Percentiles rank a stretch among this genome's conserved stretches.
phyloP scores from a whole-genome alignment of 2,888 invertebrate species.

The Portevinia maculata region DNA sequence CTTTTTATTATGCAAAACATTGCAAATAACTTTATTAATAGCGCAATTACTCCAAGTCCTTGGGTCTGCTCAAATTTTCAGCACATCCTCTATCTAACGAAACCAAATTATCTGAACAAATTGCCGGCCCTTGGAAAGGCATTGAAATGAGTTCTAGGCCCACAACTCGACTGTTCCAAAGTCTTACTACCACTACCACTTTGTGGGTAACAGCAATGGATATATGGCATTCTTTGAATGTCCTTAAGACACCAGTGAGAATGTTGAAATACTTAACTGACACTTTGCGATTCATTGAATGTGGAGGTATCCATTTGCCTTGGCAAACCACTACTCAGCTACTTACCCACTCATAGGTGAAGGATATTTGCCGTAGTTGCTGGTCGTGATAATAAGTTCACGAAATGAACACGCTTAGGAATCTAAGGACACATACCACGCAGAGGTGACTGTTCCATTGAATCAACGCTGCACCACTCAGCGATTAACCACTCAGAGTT shows the following conservation, averaged over 20 bases:
- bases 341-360: background rate
- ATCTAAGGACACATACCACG: slow-evolving; percentile 23
- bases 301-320: slow-evolving; percentile 25
- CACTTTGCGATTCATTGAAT: slow-evolving; percentile 30
- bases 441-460: background rate
- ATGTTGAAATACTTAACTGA: slow-evolving; percentile 31
- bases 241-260: slow-evolving; percentile 8
- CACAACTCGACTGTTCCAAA: background rate
- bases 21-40: slow-evolving; percentile 41
- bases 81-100: slow-evolving; percentile 7
- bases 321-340: background rate
- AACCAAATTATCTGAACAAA: slow-evolving; percentile 30
- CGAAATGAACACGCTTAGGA: slow-evolving; percentile 7
- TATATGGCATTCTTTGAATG: slow-evolving; percentile 10
- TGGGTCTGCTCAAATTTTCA: background rate
- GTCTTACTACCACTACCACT: background rate
- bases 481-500: slow-evolving; percentile 26
- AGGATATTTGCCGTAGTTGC: background rate
- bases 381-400: slow-evolving; percentile 24
- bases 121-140: background rate
- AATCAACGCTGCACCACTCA: slow-evolving; percentile 18
- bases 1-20: slow-evolving; percentile 32
- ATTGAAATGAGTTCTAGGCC: background rate
- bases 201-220: slow-evolving; percentile 19
- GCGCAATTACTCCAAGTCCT: slow-evolving; percentile 30